Percentiles rank a stretch among this genome's conserved stretches.
Conservation (phyloP, 2,113 vertebrate genomes). For the Elephantulus edwardii region DNA sequence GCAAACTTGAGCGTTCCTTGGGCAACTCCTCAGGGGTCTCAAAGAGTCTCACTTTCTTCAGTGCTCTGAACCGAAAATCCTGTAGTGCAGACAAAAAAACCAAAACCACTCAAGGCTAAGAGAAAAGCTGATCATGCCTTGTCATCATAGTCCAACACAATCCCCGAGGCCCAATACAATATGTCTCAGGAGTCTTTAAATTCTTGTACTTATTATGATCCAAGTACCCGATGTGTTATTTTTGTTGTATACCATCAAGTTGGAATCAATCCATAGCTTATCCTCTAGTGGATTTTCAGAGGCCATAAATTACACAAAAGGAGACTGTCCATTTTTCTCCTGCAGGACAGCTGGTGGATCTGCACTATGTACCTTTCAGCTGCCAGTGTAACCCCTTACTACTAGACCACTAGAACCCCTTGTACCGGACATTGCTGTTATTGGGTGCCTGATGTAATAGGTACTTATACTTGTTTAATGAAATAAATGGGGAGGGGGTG, state of each 20-base stretch:
- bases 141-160: background rate
- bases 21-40: conserved; percentile 87
- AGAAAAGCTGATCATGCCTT: background rate
- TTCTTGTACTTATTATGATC: background rate
- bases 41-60: conserved; percentile 95
- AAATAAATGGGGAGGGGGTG: background rate
- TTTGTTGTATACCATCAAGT: too few relatives aligned
- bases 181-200: background rate
- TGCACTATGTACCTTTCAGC: too few relatives aligned
- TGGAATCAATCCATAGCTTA: too few relatives aligned
- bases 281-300: too few relatives aligned
- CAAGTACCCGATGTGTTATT: too few relatives aligned
- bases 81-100: conserved; percentile 70
- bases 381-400: too few relatives aligned
- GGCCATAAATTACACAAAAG: too few relatives aligned
- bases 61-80: conserved; percentile 97
- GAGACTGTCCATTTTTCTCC: too few relatives aligned
- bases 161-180: background rate
- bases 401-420: too few relatives aligned
- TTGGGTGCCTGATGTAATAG: background rate
- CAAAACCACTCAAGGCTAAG: background rate
- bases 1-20: conserved; percentile 91
- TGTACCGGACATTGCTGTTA: too few relatives aligned
- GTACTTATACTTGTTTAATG: background rate
- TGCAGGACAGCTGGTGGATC: too few relatives aligned